These are phyloP conservation scores for Brenthis daphne DNA, from an alignment of 2,888 invertebrate genomes.

Conservation along the genomic window DNA sequence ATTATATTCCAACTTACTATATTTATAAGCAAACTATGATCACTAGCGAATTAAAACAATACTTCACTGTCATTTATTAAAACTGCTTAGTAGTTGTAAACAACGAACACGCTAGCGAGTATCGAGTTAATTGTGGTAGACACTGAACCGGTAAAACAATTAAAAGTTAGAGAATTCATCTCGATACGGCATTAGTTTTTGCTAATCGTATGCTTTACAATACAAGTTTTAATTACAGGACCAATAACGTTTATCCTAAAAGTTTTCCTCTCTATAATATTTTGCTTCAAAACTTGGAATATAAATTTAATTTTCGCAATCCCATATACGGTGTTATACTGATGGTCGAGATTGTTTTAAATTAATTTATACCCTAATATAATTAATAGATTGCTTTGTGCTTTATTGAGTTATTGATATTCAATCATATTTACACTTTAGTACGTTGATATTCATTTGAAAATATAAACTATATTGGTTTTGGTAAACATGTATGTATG, in stretches of 20 bases:
- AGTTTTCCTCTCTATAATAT: slow-evolving; percentile 16
- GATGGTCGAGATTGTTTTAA: not conserved
- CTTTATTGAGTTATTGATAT: not conserved
- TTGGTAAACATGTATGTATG: too few relatives aligned
- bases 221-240: slow-evolving; percentile 66
- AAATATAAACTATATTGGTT: too few relatives aligned
- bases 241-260: slow-evolving; percentile 19
- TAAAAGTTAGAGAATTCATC: slow-evolving; percentile 69
- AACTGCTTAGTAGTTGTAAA: not conserved
- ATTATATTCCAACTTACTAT: slow-evolving; percentile 24
- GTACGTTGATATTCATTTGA: not conserved
- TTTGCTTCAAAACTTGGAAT: slow-evolving; percentile 3
- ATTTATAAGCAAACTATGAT: not conserved
- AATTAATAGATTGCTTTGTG: slow-evolving; percentile 5
- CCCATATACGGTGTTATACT: not conserved
- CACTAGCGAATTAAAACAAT: not conserved
- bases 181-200: slow-evolving; percentile 63
- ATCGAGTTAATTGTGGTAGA: not conserved
- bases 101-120: not conserved
- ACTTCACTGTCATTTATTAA: not conserved
- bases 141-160: slow-evolving; percentile 54
- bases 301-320: not conserved
- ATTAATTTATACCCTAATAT: not conserved
- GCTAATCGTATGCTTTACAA: slow-evolving; percentile 58
- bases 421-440: not conserved